Evolutionary conservation across 2,113 vertebrate genomes (phyloP).

Genomic region (Podarcis raffonei): DNA sequence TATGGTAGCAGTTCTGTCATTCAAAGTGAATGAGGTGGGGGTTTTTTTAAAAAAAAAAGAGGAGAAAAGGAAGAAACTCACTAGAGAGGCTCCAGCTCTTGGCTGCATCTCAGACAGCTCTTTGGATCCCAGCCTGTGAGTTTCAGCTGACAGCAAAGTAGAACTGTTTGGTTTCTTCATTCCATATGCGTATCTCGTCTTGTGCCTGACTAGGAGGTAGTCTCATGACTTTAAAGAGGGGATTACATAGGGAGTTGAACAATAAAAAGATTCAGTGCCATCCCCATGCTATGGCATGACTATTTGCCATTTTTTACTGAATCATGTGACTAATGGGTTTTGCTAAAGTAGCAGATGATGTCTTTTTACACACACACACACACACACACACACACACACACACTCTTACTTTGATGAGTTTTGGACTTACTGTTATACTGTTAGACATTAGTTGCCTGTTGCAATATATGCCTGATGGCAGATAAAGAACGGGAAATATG

Average conservation of each 20-base stretch:
- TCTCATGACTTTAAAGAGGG: constrained; percentile 18
- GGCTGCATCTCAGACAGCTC: background rate
- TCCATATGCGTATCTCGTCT: background rate
- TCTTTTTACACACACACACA: background rate
- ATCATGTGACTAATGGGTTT: constrained; percentile 1
- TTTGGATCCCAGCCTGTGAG: background rate
- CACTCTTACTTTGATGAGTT: constrained; percentile 9
- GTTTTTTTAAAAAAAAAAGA: background rate
- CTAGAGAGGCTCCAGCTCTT: background rate
- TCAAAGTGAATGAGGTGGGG: background rate
- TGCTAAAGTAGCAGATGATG: background rate
- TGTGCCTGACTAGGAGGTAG: constrained; percentile 24
- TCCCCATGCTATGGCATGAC: fast-evolving
- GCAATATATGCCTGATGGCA: constrained; percentile 32
- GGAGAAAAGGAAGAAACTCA: background rate
- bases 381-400: background rate
- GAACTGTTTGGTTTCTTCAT: background rate
- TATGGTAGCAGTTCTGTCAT: background rate
- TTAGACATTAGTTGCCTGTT: background rate
- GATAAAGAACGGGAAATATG: constrained; percentile 58
- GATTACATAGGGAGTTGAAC: constrained; percentile 1
- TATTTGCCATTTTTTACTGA: constrained; percentile 10
- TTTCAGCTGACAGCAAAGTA: constrained; percentile 16
- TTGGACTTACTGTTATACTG: background rate
- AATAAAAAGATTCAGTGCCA: constrained; percentile 31